A percentile compares a stretch with the other conserved stretches of the same genome.
Evolutionary conservation across 2,888 invertebrate species (phyloP).

Genomic region (Coleophora flavipennella): DNA sequence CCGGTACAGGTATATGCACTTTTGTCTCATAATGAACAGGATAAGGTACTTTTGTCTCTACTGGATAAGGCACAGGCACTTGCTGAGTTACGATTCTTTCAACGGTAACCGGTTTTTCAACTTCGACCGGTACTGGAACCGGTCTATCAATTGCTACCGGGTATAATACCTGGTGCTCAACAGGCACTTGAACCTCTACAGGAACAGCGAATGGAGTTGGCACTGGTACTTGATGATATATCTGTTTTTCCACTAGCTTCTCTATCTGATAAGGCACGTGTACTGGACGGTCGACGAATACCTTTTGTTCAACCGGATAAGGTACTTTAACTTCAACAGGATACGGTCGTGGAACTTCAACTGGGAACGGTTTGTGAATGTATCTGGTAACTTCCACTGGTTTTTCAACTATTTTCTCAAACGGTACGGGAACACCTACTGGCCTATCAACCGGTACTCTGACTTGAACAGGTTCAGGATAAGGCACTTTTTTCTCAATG

Average conservation of each 20-base stretch:
- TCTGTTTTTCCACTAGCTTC: constrained; percentile 66
- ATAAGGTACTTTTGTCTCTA: constrained; percentile 63
- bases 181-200: constrained; percentile 40
- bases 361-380: constrained; percentile 74
- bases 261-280: constrained; percentile 66
- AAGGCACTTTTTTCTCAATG: constrained; percentile 57
- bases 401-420: constrained; percentile 68
- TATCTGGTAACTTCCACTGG: constrained; percentile 63
- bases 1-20: constrained; percentile 61
- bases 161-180: constrained; percentile 47
- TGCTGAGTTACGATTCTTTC: constrained; percentile 57
- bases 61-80: constrained; percentile 60
- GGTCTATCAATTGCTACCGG: constrained; percentile 56
- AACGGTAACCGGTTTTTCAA: constrained; percentile 48
- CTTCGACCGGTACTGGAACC: constrained; percentile 50
- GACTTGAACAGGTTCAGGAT: constrained; percentile 50
- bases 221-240: constrained; percentile 47
- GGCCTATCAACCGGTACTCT: constrained; percentile 54
- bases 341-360: constrained; percentile 63
- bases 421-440: constrained; percentile 53
- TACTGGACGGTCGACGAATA: constrained; percentile 65
- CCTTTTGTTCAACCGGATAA: constrained; percentile 62
- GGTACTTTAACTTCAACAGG: constrained; percentile 69
- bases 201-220: constrained; percentile 60
- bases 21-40: constrained; percentile 57